Evolutionary conservation across 1,140 invertebrate species (phyloP), one percentile per base, ranked within the genome.

Genomic region (Lucilia cuprina): DNA sequence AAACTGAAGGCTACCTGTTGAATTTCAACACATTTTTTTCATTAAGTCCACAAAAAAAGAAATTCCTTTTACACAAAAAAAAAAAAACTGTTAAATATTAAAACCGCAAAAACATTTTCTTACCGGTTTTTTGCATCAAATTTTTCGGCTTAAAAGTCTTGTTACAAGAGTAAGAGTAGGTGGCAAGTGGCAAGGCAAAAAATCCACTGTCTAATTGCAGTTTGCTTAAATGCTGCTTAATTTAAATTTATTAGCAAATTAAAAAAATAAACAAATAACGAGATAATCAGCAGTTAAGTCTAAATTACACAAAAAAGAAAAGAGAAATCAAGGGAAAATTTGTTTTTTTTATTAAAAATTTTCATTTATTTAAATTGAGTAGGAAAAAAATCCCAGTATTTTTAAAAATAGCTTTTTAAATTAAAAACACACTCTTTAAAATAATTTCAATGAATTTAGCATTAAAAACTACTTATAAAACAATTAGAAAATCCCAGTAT

Each of bases 231-330:
- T n/a, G 41, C 41, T 2, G 41, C 10, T 41, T 77, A 77, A 77
- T 77, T 77, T 77, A 77, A 77, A 77, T 77, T 77, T 77, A 77
- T 77, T 77, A 35, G 30, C 34, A 77, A 77, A 47, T 77, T 34
- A 10, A 41, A 41, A 41, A 10, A 41, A 10, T 0, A 8, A 55
- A 55, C 50, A 41, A 10, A 41, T 41, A 55, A 55, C 50, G 50
- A 55, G 50, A 55, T 55, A 55, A 55, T 55, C 50, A 17, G 41
- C 41, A 41, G 41, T 34, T 74, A 30, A 74, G 35, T 0, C 17
- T 55, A 17, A 55, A 55, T 4, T 30, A n/a, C 2, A 14, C 35
- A 77, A 30, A 74, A 75, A 75, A 75, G 9, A 75, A 75, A 75
- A 75, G 30, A 34, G 74, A 75, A 75, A 75, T 34, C 74, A 34